Percentiles rank a stretch among this genome's conserved stretches.
Conservation (phyloP, 1,140 invertebrate species). For the Ceratina japonica region DNA sequence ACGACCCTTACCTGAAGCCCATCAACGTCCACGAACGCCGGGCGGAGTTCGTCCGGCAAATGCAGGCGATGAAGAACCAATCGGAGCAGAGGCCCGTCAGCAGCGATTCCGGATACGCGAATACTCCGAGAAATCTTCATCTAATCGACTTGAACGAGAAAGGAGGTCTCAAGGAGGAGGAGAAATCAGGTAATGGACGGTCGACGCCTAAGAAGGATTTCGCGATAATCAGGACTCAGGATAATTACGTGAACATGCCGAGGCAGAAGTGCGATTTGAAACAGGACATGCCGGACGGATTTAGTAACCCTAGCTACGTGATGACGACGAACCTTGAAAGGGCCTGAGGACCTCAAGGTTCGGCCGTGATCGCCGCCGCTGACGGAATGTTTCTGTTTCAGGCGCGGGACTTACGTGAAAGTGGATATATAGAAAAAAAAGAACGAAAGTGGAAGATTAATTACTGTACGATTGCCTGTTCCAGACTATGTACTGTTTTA, state of each 20-base stretch:
- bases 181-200: background rate
- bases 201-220: constrained; percentile 42
- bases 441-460: too few relatives aligned
- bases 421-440: too few relatives aligned
- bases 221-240: constrained; percentile 75
- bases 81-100: constrained; percentile 17
- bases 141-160: constrained; percentile 62
- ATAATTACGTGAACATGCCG: constrained; percentile 83
- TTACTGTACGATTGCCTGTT: too few relatives aligned
- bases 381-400: too few relatives aligned
- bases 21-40: constrained; percentile 75
- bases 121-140: constrained; percentile 66
- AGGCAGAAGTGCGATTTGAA: constrained; percentile 79
- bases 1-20: constrained; percentile 75
- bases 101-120: constrained; percentile 72
- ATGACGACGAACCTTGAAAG: constrained; percentile 50
- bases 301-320: constrained; percentile 79
- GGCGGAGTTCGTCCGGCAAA: constrained; percentile 72
- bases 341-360: too few relatives aligned
- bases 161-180: background rate
- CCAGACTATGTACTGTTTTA: too few relatives aligned
- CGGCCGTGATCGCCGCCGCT: too few relatives aligned
- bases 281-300: constrained; percentile 75
- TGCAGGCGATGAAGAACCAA: constrained; percentile 58
- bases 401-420: background rate